Conservation (phyloP, 2,888 invertebrate species). For the Xanthostigma xanthostigma region DNA sequence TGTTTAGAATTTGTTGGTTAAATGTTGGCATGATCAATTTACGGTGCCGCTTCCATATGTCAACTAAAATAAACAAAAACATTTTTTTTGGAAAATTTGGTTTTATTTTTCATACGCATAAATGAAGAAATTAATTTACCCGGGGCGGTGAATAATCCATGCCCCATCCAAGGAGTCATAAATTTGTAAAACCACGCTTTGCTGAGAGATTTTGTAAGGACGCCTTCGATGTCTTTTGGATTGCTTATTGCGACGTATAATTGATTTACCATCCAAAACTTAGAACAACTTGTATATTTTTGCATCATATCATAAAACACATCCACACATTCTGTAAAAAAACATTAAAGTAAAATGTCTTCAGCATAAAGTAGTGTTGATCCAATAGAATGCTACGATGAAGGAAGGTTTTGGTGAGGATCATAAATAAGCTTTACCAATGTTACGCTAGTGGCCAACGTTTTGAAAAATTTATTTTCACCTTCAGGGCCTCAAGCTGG, state of each 20-base stretch:
- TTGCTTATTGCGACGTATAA: neutral
- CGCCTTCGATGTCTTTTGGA: neutral
- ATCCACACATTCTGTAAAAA: too few species aligned
- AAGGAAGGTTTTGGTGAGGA: too few species aligned
- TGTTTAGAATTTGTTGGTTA: neutral
- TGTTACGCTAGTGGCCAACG: too few species aligned
- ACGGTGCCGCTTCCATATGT: neutral
- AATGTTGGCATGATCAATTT: neutral
- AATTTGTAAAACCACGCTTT: neutral
- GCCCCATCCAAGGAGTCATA: neutral
- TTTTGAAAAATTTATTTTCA: too few species aligned
- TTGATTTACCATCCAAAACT: neutral
- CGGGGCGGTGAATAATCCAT: neutral
- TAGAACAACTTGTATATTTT: neutral
- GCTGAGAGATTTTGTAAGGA: neutral
- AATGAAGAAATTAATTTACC: neutral
- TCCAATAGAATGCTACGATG: too few species aligned
- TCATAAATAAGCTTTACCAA: too few species aligned
- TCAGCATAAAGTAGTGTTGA: too few species aligned
- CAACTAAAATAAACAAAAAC: neutral
- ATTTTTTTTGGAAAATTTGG: too few species aligned
- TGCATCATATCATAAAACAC: neutral
- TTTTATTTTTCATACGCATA: too few species aligned
- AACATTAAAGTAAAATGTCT: too few species aligned
- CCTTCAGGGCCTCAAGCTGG: too few species aligned